phyloP scores from a whole-genome alignment of 1,140 invertebrate genomes.

The Brachystomella parvula region DNA sequence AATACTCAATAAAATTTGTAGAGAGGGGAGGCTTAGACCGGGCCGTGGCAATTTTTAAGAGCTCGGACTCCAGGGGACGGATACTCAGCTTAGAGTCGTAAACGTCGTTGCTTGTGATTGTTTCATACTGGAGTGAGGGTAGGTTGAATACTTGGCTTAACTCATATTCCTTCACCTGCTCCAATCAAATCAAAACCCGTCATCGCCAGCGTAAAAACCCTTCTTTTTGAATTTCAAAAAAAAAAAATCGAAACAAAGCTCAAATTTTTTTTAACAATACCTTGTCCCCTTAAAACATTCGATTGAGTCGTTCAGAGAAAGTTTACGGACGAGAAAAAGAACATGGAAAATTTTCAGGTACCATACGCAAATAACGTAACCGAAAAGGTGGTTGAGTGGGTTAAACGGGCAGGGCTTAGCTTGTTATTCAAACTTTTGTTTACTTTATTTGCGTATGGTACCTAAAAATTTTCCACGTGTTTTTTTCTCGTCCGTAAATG shows the following conservation, averaged over 20 bases:
- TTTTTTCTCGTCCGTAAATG: too few species aligned
- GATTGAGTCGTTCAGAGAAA: not conserved
- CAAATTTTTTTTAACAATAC: too few species aligned
- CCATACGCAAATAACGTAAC: too few species aligned
- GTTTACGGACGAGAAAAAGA: not conserved
- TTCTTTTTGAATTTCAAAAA: too few species aligned
- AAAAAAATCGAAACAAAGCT: too few species aligned
- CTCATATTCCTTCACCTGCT: constrained; percentile 74
- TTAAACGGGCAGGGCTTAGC: too few species aligned
- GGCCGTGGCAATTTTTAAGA: constrained; percentile 31
- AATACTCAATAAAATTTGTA: constrained; percentile 23
- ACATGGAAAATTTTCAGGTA: not conserved
- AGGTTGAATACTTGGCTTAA: constrained; percentile 75
- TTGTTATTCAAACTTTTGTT: too few species aligned
- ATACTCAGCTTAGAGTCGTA: constrained; percentile 65
- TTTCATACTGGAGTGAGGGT: constrained; percentile 55
- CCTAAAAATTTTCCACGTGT: too few species aligned
- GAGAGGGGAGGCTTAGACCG: not conserved
- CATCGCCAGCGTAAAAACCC: too few species aligned
- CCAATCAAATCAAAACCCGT: not conserved
- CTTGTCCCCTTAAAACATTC: too few species aligned
- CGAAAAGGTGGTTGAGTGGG: too few species aligned
- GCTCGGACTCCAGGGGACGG: constrained; percentile 39
- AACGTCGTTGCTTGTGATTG: constrained; percentile 50
- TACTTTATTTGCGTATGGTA: too few species aligned